Percentiles rank a stretch among this genome's conserved stretches.
phyloP scores from a whole-genome alignment of 2,888 invertebrate genomes.

The Caenorhabditis drosophilae region DNA sequence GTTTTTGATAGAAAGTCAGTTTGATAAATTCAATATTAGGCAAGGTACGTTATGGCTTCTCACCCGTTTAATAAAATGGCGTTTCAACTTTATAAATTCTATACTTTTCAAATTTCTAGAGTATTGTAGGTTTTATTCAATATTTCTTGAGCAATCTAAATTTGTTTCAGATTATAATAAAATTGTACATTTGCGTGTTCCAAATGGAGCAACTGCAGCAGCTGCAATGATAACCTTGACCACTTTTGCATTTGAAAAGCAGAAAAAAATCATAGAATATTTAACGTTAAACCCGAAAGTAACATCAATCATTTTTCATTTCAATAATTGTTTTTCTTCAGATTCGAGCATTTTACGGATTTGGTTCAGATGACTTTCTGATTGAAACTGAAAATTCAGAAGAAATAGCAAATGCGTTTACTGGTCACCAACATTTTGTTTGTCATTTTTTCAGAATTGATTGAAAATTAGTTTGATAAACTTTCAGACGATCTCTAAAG shows the following conservation, averaged over 20 bases:
- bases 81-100: slow-evolving; percentile 10
- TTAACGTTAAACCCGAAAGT: slow-evolving; percentile 20
- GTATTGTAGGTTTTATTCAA: slow-evolving; percentile 23
- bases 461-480: neutral
- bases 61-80: slow-evolving; percentile 12
- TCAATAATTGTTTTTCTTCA: neutral
- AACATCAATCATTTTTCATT: neutral
- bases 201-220: slow-evolving; percentile 24
- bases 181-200: slow-evolving; percentile 22
- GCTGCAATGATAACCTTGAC: slow-evolving; percentile 29
- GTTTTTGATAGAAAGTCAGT: too few relatives aligned
- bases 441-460: neutral
- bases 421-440: slow-evolving; percentile 21
- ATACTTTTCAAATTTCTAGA: slow-evolving; percentile 20
- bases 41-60: too few relatives aligned
- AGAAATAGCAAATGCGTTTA: slow-evolving; percentile 21
- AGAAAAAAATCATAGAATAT: slow-evolving; percentile 19
- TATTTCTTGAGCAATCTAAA: neutral
- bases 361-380: slow-evolving; percentile 24
- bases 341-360: slow-evolving; percentile 28
- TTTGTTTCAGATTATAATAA: slow-evolving; percentile 30
- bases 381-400: slow-evolving; percentile 24
- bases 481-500: slow-evolving; percentile 20
- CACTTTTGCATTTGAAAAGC: slow-evolving; percentile 37
- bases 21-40: too few relatives aligned